These are phyloP conservation scores for Strongylocentrotus purpuratus DNA, from an alignment of 35 echinoderm and acorn worm species.

Conservation along the genomic window DNA sequence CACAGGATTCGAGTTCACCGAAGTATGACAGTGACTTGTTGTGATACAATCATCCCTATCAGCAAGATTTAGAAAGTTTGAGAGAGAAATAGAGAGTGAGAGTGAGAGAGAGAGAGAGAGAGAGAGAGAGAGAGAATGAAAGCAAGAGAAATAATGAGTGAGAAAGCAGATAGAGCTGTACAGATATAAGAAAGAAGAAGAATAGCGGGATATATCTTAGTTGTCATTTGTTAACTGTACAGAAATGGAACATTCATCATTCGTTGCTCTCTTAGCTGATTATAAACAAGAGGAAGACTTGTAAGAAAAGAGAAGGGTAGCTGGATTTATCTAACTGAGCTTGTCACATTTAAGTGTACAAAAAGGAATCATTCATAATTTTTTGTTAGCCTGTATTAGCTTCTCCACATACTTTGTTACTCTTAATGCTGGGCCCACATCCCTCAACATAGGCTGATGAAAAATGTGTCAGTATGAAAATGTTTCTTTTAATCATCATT, in stretches of 20 bases:
- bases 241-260: neutral
- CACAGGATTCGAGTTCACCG: constrained; percentile 73
- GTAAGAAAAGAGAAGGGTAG: too few species aligned
- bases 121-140: neutral
- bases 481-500: too few species aligned
- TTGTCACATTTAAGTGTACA: too few species aligned
- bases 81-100: neutral
- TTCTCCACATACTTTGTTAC: too few species aligned
- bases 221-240: neutral
- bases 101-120: neutral
- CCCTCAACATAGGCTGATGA: neutral
- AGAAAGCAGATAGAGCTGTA: neutral
- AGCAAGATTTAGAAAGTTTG: neutral
- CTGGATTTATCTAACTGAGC: too few species aligned
- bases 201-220: neutral
- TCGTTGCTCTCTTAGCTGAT: too few species aligned
- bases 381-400: too few species aligned
- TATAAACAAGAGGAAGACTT: too few species aligned
- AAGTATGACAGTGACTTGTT: constrained; percentile 54
- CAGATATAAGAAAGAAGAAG: neutral
- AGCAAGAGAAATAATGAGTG: neutral
- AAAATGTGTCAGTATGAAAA: too few species aligned
- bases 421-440: too few species aligned
- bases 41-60: neutral
- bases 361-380: too few species aligned